Percentiles rank a stretch among this genome's conserved stretches.
Conservation (phyloP, 2,888 invertebrate genomes). For the Polyommatus icarus region DNA sequence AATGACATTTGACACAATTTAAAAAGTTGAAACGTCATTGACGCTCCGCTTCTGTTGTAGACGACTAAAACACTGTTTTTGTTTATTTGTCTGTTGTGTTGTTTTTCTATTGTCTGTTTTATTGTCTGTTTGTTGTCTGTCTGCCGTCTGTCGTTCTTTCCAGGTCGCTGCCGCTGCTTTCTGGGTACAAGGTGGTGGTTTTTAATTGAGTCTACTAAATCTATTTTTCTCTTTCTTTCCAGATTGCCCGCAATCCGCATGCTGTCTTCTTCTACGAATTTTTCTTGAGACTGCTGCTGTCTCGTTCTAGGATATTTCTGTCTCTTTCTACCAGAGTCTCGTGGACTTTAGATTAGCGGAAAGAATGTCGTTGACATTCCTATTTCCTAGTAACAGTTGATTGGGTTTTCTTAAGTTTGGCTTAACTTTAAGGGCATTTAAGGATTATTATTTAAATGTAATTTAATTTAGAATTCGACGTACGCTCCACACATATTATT, state of each 20-base stretch:
- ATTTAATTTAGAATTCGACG: not conserved
- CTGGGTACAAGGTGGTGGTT: slow-evolving; percentile 63
- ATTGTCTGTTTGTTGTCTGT: slow-evolving; percentile 52
- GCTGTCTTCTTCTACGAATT: slow-evolving; percentile 51
- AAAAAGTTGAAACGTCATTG: not conserved
- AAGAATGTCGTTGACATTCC: not conserved
- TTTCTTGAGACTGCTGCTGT: slow-evolving; percentile 7
- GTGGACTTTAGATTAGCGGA: not conserved
- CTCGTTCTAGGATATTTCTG: not conserved
- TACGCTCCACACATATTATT: too few species aligned
- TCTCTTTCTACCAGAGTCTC: not conserved
- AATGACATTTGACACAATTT: not conserved
- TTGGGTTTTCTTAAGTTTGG: not conserved
- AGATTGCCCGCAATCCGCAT: slow-evolving; percentile 57
- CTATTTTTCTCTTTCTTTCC: slow-evolving; percentile 73
- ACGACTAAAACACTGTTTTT: not conserved
- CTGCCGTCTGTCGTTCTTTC: slow-evolving; percentile 57
- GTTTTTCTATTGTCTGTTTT: not conserved
- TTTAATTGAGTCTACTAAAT: slow-evolving; percentile 51
- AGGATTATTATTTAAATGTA: not conserved
- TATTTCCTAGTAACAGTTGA: not conserved
- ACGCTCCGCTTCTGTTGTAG: not conserved
- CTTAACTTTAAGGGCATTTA: not conserved
- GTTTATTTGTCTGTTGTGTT: not conserved
- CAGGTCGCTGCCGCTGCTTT: slow-evolving; percentile 60